phyloP scores from a whole-genome alignment of 2,113 vertebrate genomes.

The Sinocyclocheilus anophthalmus region DNA sequence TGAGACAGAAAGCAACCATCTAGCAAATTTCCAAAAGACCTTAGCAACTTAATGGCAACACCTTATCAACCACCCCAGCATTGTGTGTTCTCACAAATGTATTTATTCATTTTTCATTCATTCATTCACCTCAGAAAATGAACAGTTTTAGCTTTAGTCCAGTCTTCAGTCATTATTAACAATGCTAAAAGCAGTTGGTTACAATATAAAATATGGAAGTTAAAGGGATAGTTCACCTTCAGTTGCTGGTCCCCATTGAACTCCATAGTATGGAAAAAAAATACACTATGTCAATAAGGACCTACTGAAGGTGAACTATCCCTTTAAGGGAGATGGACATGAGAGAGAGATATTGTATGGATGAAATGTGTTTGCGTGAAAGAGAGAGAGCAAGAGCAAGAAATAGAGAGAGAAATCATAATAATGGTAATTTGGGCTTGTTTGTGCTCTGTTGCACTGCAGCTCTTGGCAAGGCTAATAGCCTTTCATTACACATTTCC shows the following conservation, averaged over 20 bases:
- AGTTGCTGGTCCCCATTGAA: no score
- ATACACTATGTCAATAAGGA: no score
- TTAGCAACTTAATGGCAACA: not conserved
- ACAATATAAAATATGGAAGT: not conserved
- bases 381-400: not conserved
- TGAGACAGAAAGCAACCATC: not conserved
- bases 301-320: no score
- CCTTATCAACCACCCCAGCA: not conserved
- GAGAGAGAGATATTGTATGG: constrained; percentile 9
- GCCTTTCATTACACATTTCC: constrained; percentile 64
- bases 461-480: constrained; percentile 28
- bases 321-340: constrained; percentile 48
- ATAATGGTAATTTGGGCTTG: constrained; percentile 41
- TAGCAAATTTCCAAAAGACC: not conserved
- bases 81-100: not conserved
- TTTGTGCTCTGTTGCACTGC: constrained; percentile 51
- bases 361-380: not conserved
- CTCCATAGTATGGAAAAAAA: no score
- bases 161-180: constrained; percentile 52
- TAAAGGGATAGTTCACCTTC: no score
- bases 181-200: constrained; percentile 36
- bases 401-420: constrained; percentile 24
- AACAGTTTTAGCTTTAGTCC: not conserved
- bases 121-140: not conserved
- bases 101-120: no score